These are phyloP conservation scores for Simalia tracyae DNA, from an alignment of 2,797 vertebrate species.

Conservation along the genomic window DNA sequence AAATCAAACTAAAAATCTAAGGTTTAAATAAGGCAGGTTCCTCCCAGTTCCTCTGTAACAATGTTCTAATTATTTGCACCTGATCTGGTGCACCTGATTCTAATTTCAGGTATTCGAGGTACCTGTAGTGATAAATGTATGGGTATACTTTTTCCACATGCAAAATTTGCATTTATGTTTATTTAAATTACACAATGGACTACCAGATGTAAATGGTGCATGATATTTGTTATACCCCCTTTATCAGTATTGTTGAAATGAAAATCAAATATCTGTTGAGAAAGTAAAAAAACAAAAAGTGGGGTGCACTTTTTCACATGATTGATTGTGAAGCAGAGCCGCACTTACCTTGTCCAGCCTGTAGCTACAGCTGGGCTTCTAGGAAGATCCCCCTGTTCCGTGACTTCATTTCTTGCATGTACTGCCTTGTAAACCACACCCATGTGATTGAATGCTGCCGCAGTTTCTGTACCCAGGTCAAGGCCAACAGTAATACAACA, in stretches of 20 bases:
- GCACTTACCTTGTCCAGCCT: background rate
- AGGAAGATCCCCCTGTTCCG: background rate
- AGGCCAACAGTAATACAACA: background rate
- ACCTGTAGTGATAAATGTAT: background rate
- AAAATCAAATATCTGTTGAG: background rate
- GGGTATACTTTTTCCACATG: background rate
- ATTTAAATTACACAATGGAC: background rate
- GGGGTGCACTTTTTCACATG: background rate
- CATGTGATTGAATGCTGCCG: background rate
- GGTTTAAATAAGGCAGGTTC: background rate
- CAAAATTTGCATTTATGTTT: background rate
- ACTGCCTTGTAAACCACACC: background rate
- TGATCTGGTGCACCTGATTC: background rate
- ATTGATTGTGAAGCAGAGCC: background rate
- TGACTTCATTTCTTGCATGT: background rate
- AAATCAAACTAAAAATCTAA: background rate
- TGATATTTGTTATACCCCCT: background rate
- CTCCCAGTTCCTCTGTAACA: background rate
- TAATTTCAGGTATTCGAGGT: background rate
- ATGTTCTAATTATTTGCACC: background rate
- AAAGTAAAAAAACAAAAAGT: background rate
- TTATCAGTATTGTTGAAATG: background rate
- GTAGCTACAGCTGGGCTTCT: background rate
- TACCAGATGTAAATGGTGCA: background rate
- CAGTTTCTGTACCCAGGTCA: background rate